Percentiles rank a stretch among this genome's conserved stretches.
phyloP scores from a whole-genome alignment of 2,113 vertebrate genomes.

The Cyanoderma ruficeps region DNA sequence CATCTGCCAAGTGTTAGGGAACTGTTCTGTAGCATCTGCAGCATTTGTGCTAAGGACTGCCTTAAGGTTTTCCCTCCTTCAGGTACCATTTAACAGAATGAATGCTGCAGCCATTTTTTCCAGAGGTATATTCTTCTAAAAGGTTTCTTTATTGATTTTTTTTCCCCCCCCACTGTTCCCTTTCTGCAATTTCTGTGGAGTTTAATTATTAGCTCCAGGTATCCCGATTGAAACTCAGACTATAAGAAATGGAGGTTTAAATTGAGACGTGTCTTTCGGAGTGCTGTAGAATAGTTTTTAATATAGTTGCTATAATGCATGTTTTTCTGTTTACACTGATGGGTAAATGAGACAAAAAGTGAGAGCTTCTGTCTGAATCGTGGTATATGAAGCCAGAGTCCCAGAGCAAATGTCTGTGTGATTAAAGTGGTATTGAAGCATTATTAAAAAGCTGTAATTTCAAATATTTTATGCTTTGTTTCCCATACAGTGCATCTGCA shows the following conservation, averaged over 20 bases:
- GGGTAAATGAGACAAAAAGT: conserved; percentile 34
- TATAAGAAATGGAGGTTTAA: conserved; percentile 44
- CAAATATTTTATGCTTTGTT: not conserved
- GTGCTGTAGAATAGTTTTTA: not conserved
- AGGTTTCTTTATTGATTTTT: conserved; percentile 36
- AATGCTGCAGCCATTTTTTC: not conserved
- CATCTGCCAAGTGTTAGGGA: not conserved
- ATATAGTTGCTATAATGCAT: conserved; percentile 7
- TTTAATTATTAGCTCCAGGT: conserved; percentile 52
- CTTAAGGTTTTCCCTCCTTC: conserved; percentile 5
- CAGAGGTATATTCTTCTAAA: not conserved
- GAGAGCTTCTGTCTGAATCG: not conserved
- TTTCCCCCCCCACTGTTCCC: not conserved
- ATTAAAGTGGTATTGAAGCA: conserved; percentile 22
- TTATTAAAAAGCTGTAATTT: conserved; percentile 46
- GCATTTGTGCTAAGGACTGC: not conserved
- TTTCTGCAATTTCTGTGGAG: conserved; percentile 38
- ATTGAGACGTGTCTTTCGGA: conserved; percentile 27
- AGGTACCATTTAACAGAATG: conserved; percentile 11
- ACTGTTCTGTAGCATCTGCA: not conserved
- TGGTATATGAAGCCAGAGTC: not conserved
- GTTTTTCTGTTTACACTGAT: conserved; percentile 27
- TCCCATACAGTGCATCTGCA: not conserved
- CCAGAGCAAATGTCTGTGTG: not conserved
- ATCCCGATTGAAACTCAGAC: conserved; percentile 38